Evolutionary conservation across 2,797 vertebrate species (phyloP).

Genomic region (Enteromius mattozi): DNA sequence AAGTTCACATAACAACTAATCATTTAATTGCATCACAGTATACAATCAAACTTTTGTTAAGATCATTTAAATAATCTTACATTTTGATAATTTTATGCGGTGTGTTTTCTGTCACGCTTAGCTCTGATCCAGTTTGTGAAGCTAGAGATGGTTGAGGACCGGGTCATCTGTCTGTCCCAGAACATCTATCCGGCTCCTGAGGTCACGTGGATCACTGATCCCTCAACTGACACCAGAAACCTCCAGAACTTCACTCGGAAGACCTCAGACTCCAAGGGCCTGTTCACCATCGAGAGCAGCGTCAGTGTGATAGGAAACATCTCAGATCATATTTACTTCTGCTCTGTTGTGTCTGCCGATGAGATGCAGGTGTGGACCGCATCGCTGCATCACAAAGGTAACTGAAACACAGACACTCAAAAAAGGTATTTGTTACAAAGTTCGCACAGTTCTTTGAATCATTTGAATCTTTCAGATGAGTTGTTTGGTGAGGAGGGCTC

Average conservation of each 20-base stretch:
- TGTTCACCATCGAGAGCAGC: slow-evolving; percentile 75
- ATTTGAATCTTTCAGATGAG: slow-evolving; percentile 40
- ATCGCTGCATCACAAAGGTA: slow-evolving; percentile 78
- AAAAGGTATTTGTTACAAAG: background rate
- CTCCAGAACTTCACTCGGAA: slow-evolving; percentile 70
- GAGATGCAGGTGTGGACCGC: slow-evolving; percentile 77
- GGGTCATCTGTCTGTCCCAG: slow-evolving; percentile 74
- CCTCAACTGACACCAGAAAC: slow-evolving; percentile 62
- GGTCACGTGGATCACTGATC: slow-evolving; percentile 76
- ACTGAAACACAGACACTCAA: background rate
- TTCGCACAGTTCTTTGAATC: background rate
- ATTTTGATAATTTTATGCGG: background rate
- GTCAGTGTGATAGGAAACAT: slow-evolving; percentile 71
- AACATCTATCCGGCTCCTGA: slow-evolving; percentile 79
- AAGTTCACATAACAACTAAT: background rate
- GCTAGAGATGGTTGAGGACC: slow-evolving; percentile 71
- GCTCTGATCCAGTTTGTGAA: slow-evolving; percentile 77
- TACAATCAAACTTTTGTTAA: background rate
- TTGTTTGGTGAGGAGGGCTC: slow-evolving; percentile 67
- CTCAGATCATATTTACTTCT: slow-evolving; percentile 75
- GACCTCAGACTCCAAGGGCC: slow-evolving; percentile 76
- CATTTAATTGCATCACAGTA: background rate
- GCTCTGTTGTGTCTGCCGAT: slow-evolving; percentile 77
- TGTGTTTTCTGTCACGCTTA: slow-evolving; percentile 47
- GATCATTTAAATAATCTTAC: background rate